A percentile compares a stretch with the other conserved stretches of the same genome.
Conservation (phyloP, 2,797 vertebrate species). For the Trichosurus vulpecula region DNA sequence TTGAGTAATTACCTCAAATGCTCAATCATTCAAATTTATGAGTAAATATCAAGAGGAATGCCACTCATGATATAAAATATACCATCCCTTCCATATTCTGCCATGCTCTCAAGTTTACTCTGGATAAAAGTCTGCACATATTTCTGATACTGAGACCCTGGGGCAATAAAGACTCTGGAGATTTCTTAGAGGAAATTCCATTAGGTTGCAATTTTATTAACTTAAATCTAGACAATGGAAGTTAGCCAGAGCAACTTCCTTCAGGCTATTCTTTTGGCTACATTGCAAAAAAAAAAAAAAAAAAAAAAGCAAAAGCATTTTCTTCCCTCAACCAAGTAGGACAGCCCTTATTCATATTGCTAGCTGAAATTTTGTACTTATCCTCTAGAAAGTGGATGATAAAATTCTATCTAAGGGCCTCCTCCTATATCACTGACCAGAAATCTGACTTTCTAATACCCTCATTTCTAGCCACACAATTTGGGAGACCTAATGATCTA, state of each 20-base stretch:
- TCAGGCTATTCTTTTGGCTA: slow-evolving; percentile 33
- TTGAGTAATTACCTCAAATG: slow-evolving; percentile 24
- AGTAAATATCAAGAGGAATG: slow-evolving; percentile 12
- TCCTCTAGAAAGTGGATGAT: neutral
- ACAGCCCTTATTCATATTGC: neutral
- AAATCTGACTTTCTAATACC: neutral
- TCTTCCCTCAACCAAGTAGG: slow-evolving; percentile 11
- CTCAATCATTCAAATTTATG: neutral
- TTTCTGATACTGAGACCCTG: neutral
- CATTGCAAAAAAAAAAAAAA: slow-evolving; percentile 2
- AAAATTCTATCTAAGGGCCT: slow-evolving; percentile 45
- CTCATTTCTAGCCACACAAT: too few relatives aligned
- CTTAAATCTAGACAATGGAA: slow-evolving; percentile 35
- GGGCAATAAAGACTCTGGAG: slow-evolving; percentile 20
- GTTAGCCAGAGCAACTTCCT: slow-evolving; percentile 20
- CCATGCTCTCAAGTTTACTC: neutral
- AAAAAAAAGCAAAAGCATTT: neutral
- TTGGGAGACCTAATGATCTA: neutral
- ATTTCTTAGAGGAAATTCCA: slow-evolving; percentile 32
- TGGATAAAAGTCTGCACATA: neutral
- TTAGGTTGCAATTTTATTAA: slow-evolving; percentile 41
- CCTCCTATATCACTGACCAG: neutral
- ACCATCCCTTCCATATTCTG: slow-evolving; percentile 29
- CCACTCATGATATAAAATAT: neutral
- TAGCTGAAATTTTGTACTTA: slow-evolving; percentile 18